phyloP scores from a whole-genome alignment of 2,888 invertebrate genomes.

The Ecliptopera silaceata region DNA sequence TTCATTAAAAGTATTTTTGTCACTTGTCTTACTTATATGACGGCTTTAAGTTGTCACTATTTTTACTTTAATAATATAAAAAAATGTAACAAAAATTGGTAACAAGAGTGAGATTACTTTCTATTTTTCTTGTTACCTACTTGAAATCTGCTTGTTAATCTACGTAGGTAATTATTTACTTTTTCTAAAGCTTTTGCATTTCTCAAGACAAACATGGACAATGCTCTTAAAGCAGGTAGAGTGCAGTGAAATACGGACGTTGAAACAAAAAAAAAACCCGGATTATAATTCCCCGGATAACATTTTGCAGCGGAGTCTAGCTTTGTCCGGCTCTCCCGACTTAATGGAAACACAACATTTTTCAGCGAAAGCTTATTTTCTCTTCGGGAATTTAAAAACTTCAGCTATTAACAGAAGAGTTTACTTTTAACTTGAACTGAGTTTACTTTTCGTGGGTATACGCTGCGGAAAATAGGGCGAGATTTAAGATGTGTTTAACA shows the following conservation, averaged over 20 bases:
- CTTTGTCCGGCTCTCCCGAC: conserved; percentile 24
- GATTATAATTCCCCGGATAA: conserved; percentile 17
- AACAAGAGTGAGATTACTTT: no score
- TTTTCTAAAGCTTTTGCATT: background rate
- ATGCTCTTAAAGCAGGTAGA: background rate
- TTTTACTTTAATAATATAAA: no score
- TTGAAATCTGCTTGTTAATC: background rate
- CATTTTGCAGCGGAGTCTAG: conserved; percentile 21
- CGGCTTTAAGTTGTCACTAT: no score
- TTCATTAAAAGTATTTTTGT: no score
- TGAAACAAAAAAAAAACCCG: conserved; percentile 16
- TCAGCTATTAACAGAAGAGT: conserved; percentile 22
- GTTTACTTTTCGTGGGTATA: background rate
- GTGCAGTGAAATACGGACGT: conserved; percentile 12
- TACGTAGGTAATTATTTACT: background rate
- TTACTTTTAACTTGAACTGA: conserved; percentile 8
- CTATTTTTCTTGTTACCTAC: no score
- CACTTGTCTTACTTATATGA: no score
- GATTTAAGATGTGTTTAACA: background rate
- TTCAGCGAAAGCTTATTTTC: conserved; percentile 38
- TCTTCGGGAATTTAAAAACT: conserved; percentile 30
- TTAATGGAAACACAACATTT: conserved; percentile 44
- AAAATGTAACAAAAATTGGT: no score
- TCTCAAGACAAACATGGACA: background rate
- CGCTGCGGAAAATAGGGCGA: background rate